These are phyloP conservation scores for Notodonta ziczac DNA, from an alignment of 2,888 invertebrate species.

Conservation along the genomic window DNA sequence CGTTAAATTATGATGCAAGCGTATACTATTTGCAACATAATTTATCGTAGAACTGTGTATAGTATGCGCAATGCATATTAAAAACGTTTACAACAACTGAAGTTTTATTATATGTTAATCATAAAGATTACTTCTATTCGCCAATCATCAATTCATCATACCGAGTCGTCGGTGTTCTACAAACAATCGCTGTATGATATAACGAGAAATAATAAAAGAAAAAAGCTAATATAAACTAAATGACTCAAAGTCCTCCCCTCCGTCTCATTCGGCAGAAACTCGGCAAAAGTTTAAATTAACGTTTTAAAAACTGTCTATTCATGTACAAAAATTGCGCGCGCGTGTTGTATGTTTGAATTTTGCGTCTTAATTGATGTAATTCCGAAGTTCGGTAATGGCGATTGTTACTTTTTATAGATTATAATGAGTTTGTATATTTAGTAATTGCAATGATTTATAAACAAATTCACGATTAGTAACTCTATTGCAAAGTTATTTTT, in stretches of 20 bases:
- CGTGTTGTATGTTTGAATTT: slow-evolving; percentile 56
- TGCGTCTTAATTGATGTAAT: slow-evolving; percentile 49
- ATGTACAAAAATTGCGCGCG: slow-evolving; percentile 52
- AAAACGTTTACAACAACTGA: slow-evolving; percentile 1
- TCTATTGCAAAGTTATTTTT: too few species aligned
- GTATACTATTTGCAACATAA: too few species aligned
- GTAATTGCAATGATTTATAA: not conserved
- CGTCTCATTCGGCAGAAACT: slow-evolving; percentile 54
- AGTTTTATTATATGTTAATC: slow-evolving; percentile 14
- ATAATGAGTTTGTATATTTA: not conserved
- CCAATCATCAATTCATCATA: slow-evolving; percentile 32
- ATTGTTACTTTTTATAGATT: slow-evolving; percentile 17
- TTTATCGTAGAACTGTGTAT: too few species aligned
- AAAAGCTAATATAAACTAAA: slow-evolving; percentile 16
- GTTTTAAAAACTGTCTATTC: slow-evolving; percentile 70
- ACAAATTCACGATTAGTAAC: too few species aligned
- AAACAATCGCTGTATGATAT: slow-evolving; percentile 42
- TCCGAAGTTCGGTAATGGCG: slow-evolving; percentile 32
- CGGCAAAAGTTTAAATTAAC: slow-evolving; percentile 67
- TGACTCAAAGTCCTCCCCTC: slow-evolving; percentile 40
- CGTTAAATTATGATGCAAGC: too few species aligned
- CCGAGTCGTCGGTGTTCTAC: slow-evolving; percentile 23
- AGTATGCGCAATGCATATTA: not conserved
- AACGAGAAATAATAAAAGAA: slow-evolving; percentile 44
- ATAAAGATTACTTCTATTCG: slow-evolving; percentile 10